phyloP scores from a whole-genome alignment of 2,113 vertebrate species.

The Argyrosomus japonicus region DNA sequence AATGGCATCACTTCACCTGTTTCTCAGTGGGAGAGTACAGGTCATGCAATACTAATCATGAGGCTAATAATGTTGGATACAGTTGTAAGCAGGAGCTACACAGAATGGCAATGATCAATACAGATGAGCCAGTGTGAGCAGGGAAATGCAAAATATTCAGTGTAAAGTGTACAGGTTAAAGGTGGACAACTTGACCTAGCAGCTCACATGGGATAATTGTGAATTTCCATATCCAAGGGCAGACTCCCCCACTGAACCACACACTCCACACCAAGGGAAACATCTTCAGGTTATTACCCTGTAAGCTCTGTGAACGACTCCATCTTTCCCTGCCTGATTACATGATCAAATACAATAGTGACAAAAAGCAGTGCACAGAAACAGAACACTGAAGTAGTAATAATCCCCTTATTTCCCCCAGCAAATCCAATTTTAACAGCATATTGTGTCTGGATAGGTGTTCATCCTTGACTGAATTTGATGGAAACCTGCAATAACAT shows the following conservation, averaged over 20 bases:
- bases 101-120: constrained; percentile 54
- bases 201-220: constrained; percentile 50
- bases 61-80: constrained; percentile 60
- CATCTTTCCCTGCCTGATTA: constrained; percentile 67
- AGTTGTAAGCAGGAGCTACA: constrained; percentile 39
- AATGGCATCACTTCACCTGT: constrained; percentile 48
- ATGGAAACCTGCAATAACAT: constrained; percentile 67
- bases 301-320: constrained; percentile 69
- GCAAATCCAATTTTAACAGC: constrained; percentile 77
- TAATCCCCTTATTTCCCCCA: constrained; percentile 66
- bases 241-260: constrained; percentile 23
- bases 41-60: constrained; percentile 62
- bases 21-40: constrained; percentile 46
- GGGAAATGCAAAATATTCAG: constrained; percentile 45
- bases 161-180: constrained; percentile 28
- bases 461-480: constrained; percentile 69
- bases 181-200: constrained; percentile 58
- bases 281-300: constrained; percentile 68
- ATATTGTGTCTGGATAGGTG: constrained; percentile 66
- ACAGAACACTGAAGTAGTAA: constrained; percentile 60
- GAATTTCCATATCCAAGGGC: constrained; percentile 70
- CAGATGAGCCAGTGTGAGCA: constrained; percentile 30
- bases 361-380: constrained; percentile 59
- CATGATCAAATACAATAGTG: constrained; percentile 70
- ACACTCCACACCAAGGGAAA: constrained; percentile 32